Evolutionary conservation across 2,888 invertebrate species (phyloP).

Genomic region (Graphium colonna): DNA sequence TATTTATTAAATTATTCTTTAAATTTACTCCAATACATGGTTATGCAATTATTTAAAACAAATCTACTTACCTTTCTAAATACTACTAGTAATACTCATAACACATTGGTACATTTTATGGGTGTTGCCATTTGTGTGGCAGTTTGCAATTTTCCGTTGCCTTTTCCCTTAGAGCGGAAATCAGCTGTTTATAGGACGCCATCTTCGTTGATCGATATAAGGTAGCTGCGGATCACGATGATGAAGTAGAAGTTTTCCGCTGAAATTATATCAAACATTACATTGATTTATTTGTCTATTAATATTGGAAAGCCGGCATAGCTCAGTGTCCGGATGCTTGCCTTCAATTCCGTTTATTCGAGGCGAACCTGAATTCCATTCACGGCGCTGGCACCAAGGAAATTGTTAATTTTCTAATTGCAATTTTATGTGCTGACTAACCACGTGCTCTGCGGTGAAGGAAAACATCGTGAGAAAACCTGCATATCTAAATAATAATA

Average conservation of each 20-base stretch:
- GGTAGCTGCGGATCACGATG: slow-evolving; percentile 65
- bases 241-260: slow-evolving; percentile 71
- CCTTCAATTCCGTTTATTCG: too few species aligned
- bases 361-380: too few species aligned
- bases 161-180: slow-evolving; percentile 3
- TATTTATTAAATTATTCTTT: neutral
- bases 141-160: neutral
- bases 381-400: too few species aligned
- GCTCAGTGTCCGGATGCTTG: too few species aligned
- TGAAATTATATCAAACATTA: slow-evolving; percentile 45
- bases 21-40: neutral
- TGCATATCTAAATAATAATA: too few species aligned
- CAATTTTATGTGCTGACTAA: too few species aligned
- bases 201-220: slow-evolving; percentile 70
- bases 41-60: neutral
- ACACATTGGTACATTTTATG: slow-evolving; percentile 14
- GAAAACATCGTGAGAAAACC: too few species aligned
- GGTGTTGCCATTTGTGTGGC: slow-evolving; percentile 10
- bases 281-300: too few species aligned
- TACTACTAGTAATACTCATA: slow-evolving; percentile 11
- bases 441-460: too few species aligned
- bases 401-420: too few species aligned
- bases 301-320: too few species aligned
- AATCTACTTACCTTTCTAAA: slow-evolving; percentile 10
- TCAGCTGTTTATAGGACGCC: slow-evolving; percentile 57